These are phyloP conservation scores for Vanessa tameamea DNA, from an alignment of 1,140 invertebrate species.

Conservation along the genomic window DNA sequence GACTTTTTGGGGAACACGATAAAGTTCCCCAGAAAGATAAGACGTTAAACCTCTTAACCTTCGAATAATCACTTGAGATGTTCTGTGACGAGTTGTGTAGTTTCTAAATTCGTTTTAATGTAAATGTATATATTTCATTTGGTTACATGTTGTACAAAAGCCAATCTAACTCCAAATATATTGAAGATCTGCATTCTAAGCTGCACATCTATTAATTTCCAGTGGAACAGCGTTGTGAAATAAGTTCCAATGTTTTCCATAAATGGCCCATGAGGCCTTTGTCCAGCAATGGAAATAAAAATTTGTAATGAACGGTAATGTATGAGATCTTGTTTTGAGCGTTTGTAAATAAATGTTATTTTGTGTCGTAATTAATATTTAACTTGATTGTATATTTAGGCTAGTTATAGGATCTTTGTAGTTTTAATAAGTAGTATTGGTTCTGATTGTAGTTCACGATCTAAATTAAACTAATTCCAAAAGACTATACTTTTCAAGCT, in stretches of 20 bases:
- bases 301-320: neutral
- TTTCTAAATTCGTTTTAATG: neutral
- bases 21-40: slow-evolving; percentile 28
- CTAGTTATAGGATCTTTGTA: neutral
- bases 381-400: slow-evolving; percentile 2
- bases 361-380: slow-evolving; percentile 2
- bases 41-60: slow-evolving; percentile 10
- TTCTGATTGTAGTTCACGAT: too few relatives aligned
- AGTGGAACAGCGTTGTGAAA: too few relatives aligned
- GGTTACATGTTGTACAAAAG: too few relatives aligned
- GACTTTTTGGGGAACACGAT: slow-evolving; percentile 42
- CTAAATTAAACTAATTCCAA: too few relatives aligned
- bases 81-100: neutral
- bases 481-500: too few relatives aligned
- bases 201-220: too few relatives aligned
- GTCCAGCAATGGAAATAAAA: neutral
- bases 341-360: slow-evolving; percentile 12
- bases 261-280: neutral
- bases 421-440: slow-evolving; percentile 1
- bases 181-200: too few relatives aligned
- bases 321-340: neutral
- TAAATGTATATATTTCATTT: too few relatives aligned
- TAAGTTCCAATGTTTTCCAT: too few relatives aligned
- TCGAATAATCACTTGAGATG: too few relatives aligned
- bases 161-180: too few relatives aligned